Percentiles rank a stretch among this genome's conserved stretches.
phyloP scores from a whole-genome alignment of 2,888 invertebrate species.

The Zaprionus lineosus region DNA sequence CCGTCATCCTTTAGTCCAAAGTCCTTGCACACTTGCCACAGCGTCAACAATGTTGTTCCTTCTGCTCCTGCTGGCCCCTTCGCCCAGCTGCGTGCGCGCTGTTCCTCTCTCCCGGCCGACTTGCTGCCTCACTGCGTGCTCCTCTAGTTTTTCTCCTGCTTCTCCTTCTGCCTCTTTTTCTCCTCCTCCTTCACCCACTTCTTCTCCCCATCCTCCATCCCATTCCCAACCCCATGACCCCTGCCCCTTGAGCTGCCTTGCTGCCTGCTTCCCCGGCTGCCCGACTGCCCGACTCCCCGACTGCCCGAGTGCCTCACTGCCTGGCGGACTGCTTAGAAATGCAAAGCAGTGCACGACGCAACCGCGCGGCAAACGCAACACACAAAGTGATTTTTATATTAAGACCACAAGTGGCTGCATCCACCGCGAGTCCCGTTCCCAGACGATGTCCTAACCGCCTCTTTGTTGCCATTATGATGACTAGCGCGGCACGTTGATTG shows the following conservation, averaged over 20 bases:
- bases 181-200: too few species aligned
- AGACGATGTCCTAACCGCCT: conserved; percentile 41
- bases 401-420: conserved; percentile 72
- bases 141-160: too few species aligned
- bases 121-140: conserved; percentile 1
- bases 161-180: too few species aligned
- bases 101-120: conserved; percentile 37
- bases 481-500: conserved; percentile 70
- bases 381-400: conserved; percentile 78
- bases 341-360: conserved; percentile 67
- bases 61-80: too few species aligned
- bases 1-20: conserved; percentile 27
- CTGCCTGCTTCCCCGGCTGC: conserved; percentile 1
- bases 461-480: conserved; percentile 77
- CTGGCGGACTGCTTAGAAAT: conserved; percentile 65
- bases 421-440: conserved; percentile 16
- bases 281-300: background rate
- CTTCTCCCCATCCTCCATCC: too few species aligned
- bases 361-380: conserved; percentile 66
- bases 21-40: conserved; percentile 49
- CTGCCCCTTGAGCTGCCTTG: conserved; percentile 5
- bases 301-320: conserved; percentile 19
- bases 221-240: too few species aligned
- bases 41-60: conserved; percentile 68
- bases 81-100: conserved; percentile 67